These are phyloP conservation scores for Drosophila nasuta DNA, from an alignment of 1,140 invertebrate species.

Conservation along the genomic window DNA sequence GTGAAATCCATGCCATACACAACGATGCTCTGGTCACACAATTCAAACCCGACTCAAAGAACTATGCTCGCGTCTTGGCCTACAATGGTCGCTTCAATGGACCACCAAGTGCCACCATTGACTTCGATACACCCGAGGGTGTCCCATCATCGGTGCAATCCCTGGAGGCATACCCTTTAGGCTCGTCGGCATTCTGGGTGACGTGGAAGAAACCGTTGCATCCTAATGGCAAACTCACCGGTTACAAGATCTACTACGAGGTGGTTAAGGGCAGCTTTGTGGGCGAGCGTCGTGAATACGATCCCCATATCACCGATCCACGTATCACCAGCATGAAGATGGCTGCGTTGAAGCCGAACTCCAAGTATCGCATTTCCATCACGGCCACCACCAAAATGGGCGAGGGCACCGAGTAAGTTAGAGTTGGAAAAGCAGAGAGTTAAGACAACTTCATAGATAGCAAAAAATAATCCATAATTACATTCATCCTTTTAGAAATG, in stretches of 20 bases:
- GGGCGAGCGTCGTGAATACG: conserved; percentile 89
- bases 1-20: conserved; percentile 92
- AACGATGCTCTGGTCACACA: conserved; percentile 90
- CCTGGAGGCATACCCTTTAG: conserved; percentile 93
- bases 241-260: conserved; percentile 96
- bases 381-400: conserved; percentile 93
- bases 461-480: too few relatives aligned
- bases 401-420: conserved; percentile 90
- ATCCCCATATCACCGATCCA: conserved; percentile 91
- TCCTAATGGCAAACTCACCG: conserved; percentile 96
- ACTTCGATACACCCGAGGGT: conserved; percentile 96
- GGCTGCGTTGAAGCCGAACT: conserved; percentile 92
- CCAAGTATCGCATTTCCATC: conserved; percentile 95
- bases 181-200: conserved; percentile 94
- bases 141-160: conserved; percentile 94
- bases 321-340: conserved; percentile 92
- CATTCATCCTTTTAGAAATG: too few relatives aligned
- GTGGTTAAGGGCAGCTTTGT: conserved; percentile 91
- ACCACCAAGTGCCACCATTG: conserved; percentile 93
- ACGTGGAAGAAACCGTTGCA: conserved; percentile 97
- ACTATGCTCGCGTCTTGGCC: conserved; percentile 94
- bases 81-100: conserved; percentile 97
- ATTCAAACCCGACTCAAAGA: conserved; percentile 95
- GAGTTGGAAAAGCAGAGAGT: too few relatives aligned
- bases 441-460: neutral